Conservation (phyloP, 2,888 invertebrate genomes). For the Didymodactylos carnosus region DNA sequence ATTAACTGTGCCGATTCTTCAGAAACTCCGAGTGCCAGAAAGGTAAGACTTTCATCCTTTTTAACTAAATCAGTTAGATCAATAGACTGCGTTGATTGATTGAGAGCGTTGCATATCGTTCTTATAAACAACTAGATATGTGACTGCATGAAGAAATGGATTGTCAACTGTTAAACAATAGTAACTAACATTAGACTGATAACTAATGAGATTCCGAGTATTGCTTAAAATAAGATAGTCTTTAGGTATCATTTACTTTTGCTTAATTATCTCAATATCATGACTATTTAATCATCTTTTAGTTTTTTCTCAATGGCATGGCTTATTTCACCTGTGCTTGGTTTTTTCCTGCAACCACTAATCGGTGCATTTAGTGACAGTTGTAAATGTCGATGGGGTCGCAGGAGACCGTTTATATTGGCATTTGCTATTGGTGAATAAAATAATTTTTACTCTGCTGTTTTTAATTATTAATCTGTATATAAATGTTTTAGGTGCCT, state of each 20-base stretch:
- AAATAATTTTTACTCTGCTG: background rate
- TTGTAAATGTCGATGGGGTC: slow-evolving; percentile 56
- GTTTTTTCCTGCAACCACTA: slow-evolving; percentile 77
- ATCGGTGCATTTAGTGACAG: slow-evolving; percentile 76
- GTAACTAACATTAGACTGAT: no score
- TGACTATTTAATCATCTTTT: background rate
- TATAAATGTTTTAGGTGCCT: background rate
- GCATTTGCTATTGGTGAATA: slow-evolving; percentile 57
- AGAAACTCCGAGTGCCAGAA: slow-evolving; percentile 8
- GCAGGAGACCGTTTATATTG: slow-evolving; percentile 73
- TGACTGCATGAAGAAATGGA: no score
- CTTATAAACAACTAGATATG: no score
- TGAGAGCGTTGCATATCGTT: no score
- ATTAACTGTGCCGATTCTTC: slow-evolving; percentile 9
- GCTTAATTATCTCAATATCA: background rate
- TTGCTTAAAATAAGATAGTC: no score
- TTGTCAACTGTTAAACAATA: no score
- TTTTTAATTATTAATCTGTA: background rate
- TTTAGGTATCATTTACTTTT: background rate
- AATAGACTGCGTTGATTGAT: no score
- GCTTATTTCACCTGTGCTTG: slow-evolving; percentile 77
- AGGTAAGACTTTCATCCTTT: background rate
- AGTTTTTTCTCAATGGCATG: slow-evolving; percentile 47
- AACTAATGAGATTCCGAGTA: no score
- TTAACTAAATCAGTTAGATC: background rate